Evolutionary conservation across 2,113 vertebrate species (phyloP).

Genomic region (Ophiodon elongatus): DNA sequence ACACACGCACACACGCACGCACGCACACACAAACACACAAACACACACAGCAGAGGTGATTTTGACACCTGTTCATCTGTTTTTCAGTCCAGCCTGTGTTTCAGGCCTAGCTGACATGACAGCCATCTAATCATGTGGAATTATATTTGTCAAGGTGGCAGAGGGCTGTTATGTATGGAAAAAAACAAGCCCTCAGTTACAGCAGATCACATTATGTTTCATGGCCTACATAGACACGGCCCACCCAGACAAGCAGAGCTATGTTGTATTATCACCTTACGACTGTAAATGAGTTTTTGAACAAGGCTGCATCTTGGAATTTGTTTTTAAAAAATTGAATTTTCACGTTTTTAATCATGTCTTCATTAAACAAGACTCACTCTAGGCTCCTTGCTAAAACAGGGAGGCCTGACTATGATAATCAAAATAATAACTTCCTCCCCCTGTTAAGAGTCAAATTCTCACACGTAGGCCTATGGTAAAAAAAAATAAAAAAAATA

Average conservation of each 20-base stretch:
- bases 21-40: not conserved
- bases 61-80: constrained; percentile 81
- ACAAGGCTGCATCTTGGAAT: constrained; percentile 17
- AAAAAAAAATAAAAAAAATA: constrained; percentile 45
- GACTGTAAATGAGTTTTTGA: constrained; percentile 3
- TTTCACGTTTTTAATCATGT: not conserved
- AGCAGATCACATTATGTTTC: constrained; percentile 55
- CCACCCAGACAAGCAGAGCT: constrained; percentile 68
- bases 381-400: constrained; percentile 1
- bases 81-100: constrained; percentile 59
- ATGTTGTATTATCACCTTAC: constrained; percentile 39
- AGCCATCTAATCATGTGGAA: constrained; percentile 66
- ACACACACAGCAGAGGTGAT: constrained; percentile 63
- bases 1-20: constrained; percentile 11
- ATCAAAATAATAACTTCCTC: constrained; percentile 25
- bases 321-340: not conserved
- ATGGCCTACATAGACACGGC: constrained; percentile 77
- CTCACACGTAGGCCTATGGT: constrained; percentile 41
- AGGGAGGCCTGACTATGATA: not conserved
- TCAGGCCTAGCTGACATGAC: constrained; percentile 67
- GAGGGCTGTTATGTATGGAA: constrained; percentile 37
- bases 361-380: not conserved
- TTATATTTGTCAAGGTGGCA: constrained; percentile 68
- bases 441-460: constrained; percentile 28
- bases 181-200: constrained; percentile 44